Evolutionary conservation across 2,113 vertebrate species (phyloP).

Genomic region (Naja naja): DNA sequence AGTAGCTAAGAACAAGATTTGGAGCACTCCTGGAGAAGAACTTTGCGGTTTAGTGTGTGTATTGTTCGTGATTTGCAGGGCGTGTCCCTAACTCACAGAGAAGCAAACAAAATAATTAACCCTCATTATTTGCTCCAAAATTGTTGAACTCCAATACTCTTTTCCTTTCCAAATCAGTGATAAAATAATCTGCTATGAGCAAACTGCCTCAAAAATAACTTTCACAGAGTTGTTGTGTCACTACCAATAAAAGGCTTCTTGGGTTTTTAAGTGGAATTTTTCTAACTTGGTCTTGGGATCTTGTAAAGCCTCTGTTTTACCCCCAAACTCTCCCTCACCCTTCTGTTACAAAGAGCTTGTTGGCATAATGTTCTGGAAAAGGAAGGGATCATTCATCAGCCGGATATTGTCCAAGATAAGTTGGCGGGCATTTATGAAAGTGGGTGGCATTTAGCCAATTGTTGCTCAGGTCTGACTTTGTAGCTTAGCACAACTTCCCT

Average conservation of each 20-base stretch:
- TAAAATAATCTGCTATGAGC: neutral
- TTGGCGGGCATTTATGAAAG: neutral
- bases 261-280: neutral
- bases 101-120: neutral
- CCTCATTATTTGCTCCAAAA: neutral
- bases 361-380: neutral
- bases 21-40: neutral
- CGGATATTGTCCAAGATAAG: neutral
- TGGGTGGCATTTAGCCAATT: neutral
- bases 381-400: neutral
- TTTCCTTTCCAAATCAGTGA: neutral
- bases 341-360: neutral
- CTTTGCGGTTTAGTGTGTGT: neutral
- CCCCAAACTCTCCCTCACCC: neutral
- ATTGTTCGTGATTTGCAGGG: neutral
- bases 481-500: neutral
- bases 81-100: neutral
- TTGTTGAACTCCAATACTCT: neutral
- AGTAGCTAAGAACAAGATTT: constrained; percentile 40
- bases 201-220: neutral
- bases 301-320: neutral
- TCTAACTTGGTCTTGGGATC: neutral
- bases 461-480: neutral
- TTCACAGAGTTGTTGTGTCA: neutral
- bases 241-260: neutral